phyloP scores from a whole-genome alignment of 1,140 invertebrate genomes.

The Euschistus heros region DNA sequence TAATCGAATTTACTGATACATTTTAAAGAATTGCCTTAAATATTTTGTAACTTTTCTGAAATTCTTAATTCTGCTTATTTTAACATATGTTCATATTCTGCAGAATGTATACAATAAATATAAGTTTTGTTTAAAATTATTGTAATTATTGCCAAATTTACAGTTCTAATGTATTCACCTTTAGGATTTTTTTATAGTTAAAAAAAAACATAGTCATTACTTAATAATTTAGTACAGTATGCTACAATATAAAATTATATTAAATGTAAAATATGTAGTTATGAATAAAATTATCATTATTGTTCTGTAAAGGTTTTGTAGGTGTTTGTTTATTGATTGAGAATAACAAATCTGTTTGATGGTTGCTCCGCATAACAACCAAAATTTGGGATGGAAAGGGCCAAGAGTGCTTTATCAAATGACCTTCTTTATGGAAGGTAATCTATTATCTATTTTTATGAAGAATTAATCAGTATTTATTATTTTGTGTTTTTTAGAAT shows the following conservation, averaged over 20 bases:
- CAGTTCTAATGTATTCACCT: too few relatives aligned
- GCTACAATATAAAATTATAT: neutral
- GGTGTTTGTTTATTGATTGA: neutral
- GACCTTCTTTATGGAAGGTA: slow-evolving; percentile 27
- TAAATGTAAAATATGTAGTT: neutral
- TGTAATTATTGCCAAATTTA: too few relatives aligned
- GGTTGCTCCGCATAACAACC: slow-evolving; percentile 2
- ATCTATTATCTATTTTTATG: neutral
- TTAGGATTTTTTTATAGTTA: too few relatives aligned
- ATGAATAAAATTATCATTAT: neutral
- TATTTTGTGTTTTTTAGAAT: neutral
- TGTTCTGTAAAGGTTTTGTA: neutral
- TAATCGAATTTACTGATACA: too few relatives aligned
- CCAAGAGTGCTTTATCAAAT: slow-evolving; percentile 24
- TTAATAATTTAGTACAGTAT: neutral
- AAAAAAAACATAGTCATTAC: neutral
- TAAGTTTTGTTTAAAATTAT: too few relatives aligned
- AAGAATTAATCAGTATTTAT: neutral
- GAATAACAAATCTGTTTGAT: neutral
- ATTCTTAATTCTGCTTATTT: too few relatives aligned
- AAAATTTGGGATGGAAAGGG: slow-evolving; percentile 23
- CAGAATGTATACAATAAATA: too few relatives aligned
- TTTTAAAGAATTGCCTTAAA: too few relatives aligned
- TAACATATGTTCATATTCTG: too few relatives aligned
- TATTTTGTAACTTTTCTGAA: too few relatives aligned